Evolutionary conservation across 2,888 invertebrate genomes (phyloP), one percentile per base, ranked within the genome.

Genomic region (Erpobdella octoculata): DNA sequence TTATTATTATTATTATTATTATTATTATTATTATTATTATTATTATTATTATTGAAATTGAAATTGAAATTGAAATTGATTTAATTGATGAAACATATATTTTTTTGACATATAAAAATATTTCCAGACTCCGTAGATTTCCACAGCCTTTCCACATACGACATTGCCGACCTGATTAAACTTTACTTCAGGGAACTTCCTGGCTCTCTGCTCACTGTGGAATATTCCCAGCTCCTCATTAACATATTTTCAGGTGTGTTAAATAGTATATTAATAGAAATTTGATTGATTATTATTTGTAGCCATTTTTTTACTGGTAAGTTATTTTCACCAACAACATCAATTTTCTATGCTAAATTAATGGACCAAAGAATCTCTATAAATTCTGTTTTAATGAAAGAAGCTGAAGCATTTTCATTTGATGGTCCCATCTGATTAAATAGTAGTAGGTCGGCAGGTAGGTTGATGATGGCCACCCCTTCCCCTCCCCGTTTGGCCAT

Each of bases 111-210:
- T 18, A 61, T 61, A n/a, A 6, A 33, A 31, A n/a, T 61, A 21
- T 35, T 68, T 77, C 9, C 48, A 71, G 81, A 81, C 59, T 69
- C 76, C 28, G 76, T 79, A 6, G 78, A 81, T 72, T 83, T 83
- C 76, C 92, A 91, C 76, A 90, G 90, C 0, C 89, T 92, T 74
- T 93, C 93, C 80, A 90, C 93, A 0, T 95, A 92, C 81, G 96
- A 96, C 81, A 92, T 95, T 0, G 96, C 95, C 6, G 96, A 96
- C 81, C 89, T 94, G 87, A 88, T 96, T 71, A 96, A 97, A 82
- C 94, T 93, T 82, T 96, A 94, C 86, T 94, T 96, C 85, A 87
- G 96, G 70, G 95, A 95, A 82, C 85, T 97, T 72, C 96, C 96
- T 1, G 96, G 96, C 80, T 92, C 92, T 5, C 85, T 96, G 75